A percentile compares a stretch with the other conserved stretches of the same genome.
phyloP scores from a whole-genome alignment of 92 coral and sea anemone species.

The Zoanthus gigantus region DNA sequence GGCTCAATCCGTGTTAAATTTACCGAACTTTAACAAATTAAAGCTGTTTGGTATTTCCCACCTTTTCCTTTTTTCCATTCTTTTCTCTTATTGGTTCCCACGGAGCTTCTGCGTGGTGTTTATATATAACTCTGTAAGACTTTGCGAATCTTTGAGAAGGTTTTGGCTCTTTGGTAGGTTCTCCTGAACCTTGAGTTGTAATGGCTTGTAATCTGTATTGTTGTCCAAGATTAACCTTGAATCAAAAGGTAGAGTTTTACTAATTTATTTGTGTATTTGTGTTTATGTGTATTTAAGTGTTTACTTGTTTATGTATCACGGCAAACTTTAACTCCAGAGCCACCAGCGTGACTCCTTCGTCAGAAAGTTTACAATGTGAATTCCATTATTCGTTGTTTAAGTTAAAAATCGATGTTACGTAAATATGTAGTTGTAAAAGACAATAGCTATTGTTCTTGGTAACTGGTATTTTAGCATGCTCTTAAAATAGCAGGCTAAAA shows the following conservation, averaged over 20 bases:
- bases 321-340: no score
- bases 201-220: slow-evolving; percentile 12
- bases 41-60: not conserved
- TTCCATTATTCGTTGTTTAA: no score
- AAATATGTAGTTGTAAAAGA: not conserved
- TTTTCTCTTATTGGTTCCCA: slow-evolving; percentile 11
- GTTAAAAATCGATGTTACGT: no score
- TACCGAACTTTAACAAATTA: not conserved
- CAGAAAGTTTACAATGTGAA: no score
- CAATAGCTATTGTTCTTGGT: not conserved
- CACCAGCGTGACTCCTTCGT: no score
- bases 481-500: no score
- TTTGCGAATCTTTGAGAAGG: not conserved
- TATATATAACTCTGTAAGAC: slow-evolving; percentile 14
- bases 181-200: slow-evolving; percentile 26
- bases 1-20: not conserved
- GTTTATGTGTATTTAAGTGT: no score
- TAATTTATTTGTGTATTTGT: no score
- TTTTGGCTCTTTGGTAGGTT: not conserved
- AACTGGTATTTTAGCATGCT: no score
- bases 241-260: no score
- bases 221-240: slow-evolving; percentile 13
- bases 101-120: slow-evolving; percentile 5
- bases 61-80: not conserved
- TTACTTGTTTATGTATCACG: no score